A percentile compares a stretch with the other conserved stretches of the same genome.
Conservation (phyloP, 2,888 invertebrate genomes). For the Idaea biselata region DNA sequence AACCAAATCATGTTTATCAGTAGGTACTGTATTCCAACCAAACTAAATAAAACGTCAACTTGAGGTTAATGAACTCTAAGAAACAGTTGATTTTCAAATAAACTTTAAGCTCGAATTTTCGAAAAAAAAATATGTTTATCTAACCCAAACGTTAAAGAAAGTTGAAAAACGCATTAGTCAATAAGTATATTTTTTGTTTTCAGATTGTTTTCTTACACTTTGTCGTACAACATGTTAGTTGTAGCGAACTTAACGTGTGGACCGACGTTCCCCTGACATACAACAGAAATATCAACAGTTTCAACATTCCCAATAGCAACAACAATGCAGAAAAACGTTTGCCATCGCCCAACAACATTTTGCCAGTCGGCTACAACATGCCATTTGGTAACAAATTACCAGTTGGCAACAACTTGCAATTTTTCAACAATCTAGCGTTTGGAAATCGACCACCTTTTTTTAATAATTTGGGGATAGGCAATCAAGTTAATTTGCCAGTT, state of each 20-base stretch:
- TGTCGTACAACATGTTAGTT: constrained; percentile 15
- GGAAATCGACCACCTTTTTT: constrained; percentile 15
- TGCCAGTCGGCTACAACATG: constrained; percentile 21
- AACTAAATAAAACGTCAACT: too few species aligned
- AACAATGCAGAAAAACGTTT: constrained; percentile 14
- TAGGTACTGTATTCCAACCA: too few species aligned
- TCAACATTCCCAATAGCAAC: not conserved
- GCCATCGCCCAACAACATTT: constrained; percentile 14
- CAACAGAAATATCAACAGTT: not conserved
- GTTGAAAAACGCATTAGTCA: too few species aligned
- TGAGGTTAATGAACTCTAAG: too few species aligned
- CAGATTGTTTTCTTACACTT: constrained; percentile 39
- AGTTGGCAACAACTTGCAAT: constrained; percentile 17
- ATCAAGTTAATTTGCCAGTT: constrained; percentile 2
- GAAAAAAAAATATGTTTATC: too few species aligned
- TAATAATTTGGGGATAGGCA: constrained; percentile 14
- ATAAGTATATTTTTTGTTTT: constrained; percentile 18
- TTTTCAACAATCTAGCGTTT: constrained; percentile 17
- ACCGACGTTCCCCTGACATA: not conserved
- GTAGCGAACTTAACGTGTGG: constrained; percentile 13
- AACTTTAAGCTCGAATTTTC: too few species aligned
- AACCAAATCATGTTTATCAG: too few species aligned
- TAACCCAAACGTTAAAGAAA: too few species aligned
- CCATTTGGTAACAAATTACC: constrained; percentile 20
- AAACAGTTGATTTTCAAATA: constrained; percentile 18